Base-by-base conservation (phyloP, 2,888 invertebrate species). In the Acronicta alni region DNA sequence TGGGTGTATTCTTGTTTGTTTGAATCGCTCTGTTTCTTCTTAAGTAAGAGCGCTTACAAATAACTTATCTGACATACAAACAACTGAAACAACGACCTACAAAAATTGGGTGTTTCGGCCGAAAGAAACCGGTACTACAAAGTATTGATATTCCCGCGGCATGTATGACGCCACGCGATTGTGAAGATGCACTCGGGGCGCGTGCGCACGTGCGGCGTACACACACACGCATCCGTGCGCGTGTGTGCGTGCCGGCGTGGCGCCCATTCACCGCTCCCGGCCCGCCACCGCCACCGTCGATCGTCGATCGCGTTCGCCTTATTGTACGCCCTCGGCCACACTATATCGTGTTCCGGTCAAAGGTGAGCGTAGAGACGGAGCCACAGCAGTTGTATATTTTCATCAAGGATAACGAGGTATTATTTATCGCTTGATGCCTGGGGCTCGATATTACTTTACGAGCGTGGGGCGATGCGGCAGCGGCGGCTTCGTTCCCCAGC, bases 381-480 rank as follows among this genome's bases (percentile, higher is more conserved):
- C 18, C 18, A 7, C 32, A 9, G 10, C 30, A 10, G 16, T 53
- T 51, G 53, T 60, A 47, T 37, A 14, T 39, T 12, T 49, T 30
- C 42, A 41, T 56, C 44, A 53, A 68, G 48, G 60, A 46, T 56
- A 66, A 56, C 56, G 45, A 65, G 42, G 23, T 39, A 56, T 46
- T 55, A 57, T 60, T 46, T 55, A 57, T 60, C 42, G 37, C 30
- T 43, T 32, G 30, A 38, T 23, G 55, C 51, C 37, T 1, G 41
- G 45, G 67, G 57, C 60, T 39, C 14, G 14, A 47, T 42, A 65
- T 57, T 55, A 60, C 18, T 60, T 52, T 45, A 52, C 17, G 41
- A 46, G 15, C 55, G 43, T 38, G 43, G 23, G 26, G 43, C 15
- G 64, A 12, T 26, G 58, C 26, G 48, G 41, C 38, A 2, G 16